Percentiles rank a stretch among this genome's conserved stretches.
These are phyloP conservation scores for Stigmatopora argus DNA, from an alignment of 2,113 vertebrate species.

Conservation along the genomic window DNA sequence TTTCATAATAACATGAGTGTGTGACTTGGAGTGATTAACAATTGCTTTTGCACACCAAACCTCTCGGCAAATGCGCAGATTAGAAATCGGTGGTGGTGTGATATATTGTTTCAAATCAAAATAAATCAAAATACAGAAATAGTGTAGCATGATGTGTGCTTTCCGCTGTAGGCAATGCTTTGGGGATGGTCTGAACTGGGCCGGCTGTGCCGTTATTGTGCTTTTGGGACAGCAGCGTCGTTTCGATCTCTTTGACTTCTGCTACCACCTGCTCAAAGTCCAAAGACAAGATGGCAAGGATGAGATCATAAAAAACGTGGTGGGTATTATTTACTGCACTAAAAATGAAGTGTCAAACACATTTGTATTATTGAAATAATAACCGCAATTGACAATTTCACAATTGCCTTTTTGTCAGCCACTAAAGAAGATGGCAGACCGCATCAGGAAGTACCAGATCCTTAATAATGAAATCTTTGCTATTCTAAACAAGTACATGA, in stretches of 20 bases:
- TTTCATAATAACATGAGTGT: too few species aligned
- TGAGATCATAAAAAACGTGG: conserved; percentile 99
- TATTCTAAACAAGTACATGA: conserved; percentile 99
- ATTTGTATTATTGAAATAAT: neutral
- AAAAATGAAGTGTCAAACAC: neutral
- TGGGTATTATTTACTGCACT: conserved; percentile 54
- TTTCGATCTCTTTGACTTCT: conserved; percentile 98
- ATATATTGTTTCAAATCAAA: neutral
- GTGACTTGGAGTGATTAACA: too few species aligned
- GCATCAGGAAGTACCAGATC: conserved; percentile 98
- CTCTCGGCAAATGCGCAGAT: too few species aligned
- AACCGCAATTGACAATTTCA: conserved; percentile 11
- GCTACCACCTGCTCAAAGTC: conserved; percentile 96
- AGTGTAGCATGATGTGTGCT: neutral
- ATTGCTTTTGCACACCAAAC: neutral
- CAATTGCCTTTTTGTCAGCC: conserved; percentile 69
- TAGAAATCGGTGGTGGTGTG: too few species aligned
- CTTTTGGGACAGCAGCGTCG: conserved; percentile 94
- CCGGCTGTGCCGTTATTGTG: conserved; percentile 94
- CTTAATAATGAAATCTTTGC: conserved; percentile 98
- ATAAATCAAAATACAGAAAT: neutral
- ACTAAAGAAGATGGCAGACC: conserved; percentile 98
- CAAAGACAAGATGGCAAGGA: conserved; percentile 98
- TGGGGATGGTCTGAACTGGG: conserved; percentile 96
- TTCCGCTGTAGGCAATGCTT: conserved; percentile 84